Percentiles rank a stretch among this genome's conserved stretches.
Conservation (phyloP, 1,140 invertebrate genomes). For the Campodea augens region DNA sequence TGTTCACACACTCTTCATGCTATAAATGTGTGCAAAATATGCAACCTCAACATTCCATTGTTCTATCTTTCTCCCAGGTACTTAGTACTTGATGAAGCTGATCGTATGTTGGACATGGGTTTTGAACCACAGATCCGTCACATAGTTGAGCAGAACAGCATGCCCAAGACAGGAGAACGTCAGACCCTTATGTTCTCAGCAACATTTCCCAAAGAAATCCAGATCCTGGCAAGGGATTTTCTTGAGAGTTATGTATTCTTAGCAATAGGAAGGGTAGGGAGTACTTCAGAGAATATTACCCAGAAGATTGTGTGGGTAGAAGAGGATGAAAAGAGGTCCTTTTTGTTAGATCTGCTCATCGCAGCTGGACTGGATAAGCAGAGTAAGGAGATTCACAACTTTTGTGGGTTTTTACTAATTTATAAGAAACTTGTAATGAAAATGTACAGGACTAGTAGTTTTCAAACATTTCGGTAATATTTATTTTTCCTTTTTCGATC, state of each 20-base stretch:
- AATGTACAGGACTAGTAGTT: too few species aligned
- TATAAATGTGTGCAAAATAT: too few species aligned
- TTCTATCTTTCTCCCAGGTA: slow-evolving; percentile 48
- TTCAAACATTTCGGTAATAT: too few species aligned
- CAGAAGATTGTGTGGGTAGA: slow-evolving; percentile 98
- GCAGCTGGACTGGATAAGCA: slow-evolving; percentile 39
- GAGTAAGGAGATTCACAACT: slow-evolving; percentile 24
- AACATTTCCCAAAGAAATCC: slow-evolving; percentile 98
- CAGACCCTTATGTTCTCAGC: slow-evolving; percentile 99
- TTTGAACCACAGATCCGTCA: slow-evolving; percentile 91
- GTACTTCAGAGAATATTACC: slow-evolving; percentile 98
- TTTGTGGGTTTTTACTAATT: too few species aligned
- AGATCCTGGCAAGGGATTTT: slow-evolving; percentile 89
- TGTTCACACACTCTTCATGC: too few species aligned
- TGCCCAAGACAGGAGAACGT: slow-evolving; percentile 65
- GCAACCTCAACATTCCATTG: too few species aligned
- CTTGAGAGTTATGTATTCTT: slow-evolving; percentile 97
- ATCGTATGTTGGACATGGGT: slow-evolving; percentile 92
- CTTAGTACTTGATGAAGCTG: slow-evolving; percentile 83
- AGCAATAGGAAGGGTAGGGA: slow-evolving; percentile 94
- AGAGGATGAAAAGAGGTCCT: slow-evolving; percentile 87
- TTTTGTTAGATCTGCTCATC: slow-evolving; percentile 83
- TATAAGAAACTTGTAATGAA: too few species aligned
- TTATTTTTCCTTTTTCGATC: too few species aligned
- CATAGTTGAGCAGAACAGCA: slow-evolving; percentile 77